Conservation (phyloP, 2,888 invertebrate species). For the Ceriagrion tenellum region DNA sequence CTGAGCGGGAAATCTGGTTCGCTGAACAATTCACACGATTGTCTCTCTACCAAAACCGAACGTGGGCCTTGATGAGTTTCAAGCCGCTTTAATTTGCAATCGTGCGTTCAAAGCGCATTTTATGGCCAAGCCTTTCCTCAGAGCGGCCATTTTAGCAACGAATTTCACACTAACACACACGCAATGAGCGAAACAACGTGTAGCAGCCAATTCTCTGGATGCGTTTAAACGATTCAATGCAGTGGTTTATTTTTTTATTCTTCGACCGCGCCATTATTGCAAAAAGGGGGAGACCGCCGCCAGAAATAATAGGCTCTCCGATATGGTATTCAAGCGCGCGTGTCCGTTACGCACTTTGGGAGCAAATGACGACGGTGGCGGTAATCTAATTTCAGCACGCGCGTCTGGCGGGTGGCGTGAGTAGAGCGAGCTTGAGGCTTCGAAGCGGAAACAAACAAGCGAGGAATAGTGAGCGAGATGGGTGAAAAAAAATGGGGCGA, state of each 20-base stretch:
- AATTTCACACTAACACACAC: too few species aligned
- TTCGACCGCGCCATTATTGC: neutral
- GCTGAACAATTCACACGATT: too few species aligned
- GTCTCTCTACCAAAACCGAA: too few species aligned
- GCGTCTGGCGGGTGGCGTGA: neutral
- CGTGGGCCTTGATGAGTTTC: too few species aligned
- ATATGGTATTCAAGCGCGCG: neutral
- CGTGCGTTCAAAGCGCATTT: too few species aligned
- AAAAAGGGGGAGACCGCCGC: neutral
- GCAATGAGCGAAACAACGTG: too few species aligned
- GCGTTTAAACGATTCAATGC: neutral
- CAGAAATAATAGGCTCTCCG: neutral
- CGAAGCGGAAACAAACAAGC: constrained; percentile 1
- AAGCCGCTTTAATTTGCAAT: too few species aligned
- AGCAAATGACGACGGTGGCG: neutral
- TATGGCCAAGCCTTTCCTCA: neutral
- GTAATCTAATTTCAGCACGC: neutral
- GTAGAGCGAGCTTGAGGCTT: neutral
- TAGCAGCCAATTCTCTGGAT: neutral
- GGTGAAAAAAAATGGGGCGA: neutral
- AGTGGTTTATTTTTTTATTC: neutral
- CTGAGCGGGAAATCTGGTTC: too few species aligned
- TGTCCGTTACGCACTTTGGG: neutral
- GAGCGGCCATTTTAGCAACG: neutral
- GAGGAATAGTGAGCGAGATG: neutral